Conservation (phyloP, 2,113 vertebrate species). For the Acrocephalus kingi region DNA sequence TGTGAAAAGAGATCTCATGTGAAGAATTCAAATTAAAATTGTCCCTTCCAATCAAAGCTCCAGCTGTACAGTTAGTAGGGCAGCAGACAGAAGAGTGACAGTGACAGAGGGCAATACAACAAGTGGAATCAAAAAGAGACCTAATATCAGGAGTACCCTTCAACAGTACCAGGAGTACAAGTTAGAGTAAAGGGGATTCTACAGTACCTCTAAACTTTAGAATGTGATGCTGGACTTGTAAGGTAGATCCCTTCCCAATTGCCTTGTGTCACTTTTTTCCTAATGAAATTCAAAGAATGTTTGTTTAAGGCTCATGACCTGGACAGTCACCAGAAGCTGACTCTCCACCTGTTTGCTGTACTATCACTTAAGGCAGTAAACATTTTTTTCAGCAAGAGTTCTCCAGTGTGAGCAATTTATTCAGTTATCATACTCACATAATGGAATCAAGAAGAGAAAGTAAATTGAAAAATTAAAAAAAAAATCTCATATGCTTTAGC, state of each 20-base stretch:
- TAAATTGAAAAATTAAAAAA: not conserved
- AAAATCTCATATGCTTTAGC: not conserved
- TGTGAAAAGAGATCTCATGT: not conserved
- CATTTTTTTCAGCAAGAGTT: not conserved
- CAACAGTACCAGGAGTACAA: not conserved
- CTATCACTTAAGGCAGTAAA: not conserved
- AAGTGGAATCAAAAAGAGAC: not conserved
- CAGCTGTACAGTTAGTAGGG: not conserved
- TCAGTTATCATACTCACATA: not conserved
- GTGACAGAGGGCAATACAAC: not conserved
- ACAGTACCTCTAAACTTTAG: not conserved
- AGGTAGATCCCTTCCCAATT: not conserved
- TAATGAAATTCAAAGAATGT: not conserved
- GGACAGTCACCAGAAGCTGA: not conserved
- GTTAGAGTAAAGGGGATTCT: not conserved
- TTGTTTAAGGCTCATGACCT: not conserved
- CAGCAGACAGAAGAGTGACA: not conserved
- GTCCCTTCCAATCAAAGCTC: not conserved
- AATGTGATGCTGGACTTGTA: not conserved
- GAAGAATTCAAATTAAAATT: constrained; percentile 2
- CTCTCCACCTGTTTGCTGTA: not conserved
- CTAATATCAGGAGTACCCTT: not conserved
- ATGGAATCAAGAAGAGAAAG: not conserved
- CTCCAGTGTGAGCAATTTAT: not conserved
- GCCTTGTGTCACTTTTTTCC: not conserved